Evolutionary conservation across 2,888 invertebrate species (phyloP), one percentile per base, ranked within the genome.

Genomic region (Tenthredo distinguenda): DNA sequence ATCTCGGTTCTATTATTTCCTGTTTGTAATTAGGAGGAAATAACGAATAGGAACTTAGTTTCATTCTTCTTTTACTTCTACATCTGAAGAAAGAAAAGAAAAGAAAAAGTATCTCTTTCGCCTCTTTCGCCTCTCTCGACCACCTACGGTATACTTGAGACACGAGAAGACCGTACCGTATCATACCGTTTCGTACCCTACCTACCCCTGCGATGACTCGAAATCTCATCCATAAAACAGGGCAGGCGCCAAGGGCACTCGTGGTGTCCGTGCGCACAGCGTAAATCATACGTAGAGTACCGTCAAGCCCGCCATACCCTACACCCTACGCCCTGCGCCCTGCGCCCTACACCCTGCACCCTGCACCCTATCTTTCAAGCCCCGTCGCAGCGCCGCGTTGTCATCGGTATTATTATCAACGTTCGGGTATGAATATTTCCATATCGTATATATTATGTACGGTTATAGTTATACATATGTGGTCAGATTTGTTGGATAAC

Each of bases 181-280:
- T 6, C 31, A 12, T 65, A 31, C 15, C 68, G 15, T 68, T n/a
- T 15, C 15, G 31, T 34, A 68, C 31, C 68, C n/a, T 68, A 18
- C 68, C 18, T 31, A 31, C 68, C 68, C 68, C 58, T 37, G 81
- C 40, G 58, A 62, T 58, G 81, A 81, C 81, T 62, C 34, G 62
- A 81, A 81, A 81, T 62, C 81, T 81, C 81, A 58, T 81, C 81
- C 81, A 81, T 81, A 81, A 81, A 81, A 81, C 81, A 81, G 81
- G 62, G 62, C 81, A 37, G 81, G 62, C 58, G 40, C 58, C 40
- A 81, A 81, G 81, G 62, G 81, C 58, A 62, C 81, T 81, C 62
- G 81, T 62, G 62, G 58, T 40, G 81, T 81, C 62, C 81, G 77
- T 55, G 77, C 77, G 77, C 77, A 77, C 34, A 18, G 81, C 81